Evolutionary conservation across 2,888 invertebrate genomes (phyloP), one percentile per base, ranked within the genome.

Genomic region (Ryuthela nishihirai): DNA sequence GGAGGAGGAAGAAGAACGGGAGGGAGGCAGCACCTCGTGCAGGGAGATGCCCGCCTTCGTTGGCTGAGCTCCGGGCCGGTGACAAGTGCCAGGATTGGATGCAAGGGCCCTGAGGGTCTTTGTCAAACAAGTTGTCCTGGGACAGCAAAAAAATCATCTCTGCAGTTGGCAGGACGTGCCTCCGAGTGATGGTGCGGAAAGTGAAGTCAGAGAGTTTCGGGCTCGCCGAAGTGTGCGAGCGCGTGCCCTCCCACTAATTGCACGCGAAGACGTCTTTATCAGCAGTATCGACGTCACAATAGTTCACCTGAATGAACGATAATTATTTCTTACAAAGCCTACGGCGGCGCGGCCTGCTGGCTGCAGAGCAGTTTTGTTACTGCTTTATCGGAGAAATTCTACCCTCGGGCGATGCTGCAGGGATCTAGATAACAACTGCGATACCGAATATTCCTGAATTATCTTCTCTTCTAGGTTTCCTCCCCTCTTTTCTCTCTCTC

Each of bases 241-340:
- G 24, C 15, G 24, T 21, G 9, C 18, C 21, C 26, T 26, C 20
- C 62, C 52, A 48, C 55, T 64, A 60, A 64, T 60, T 64, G 60
- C 55, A 55, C 59, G 55, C 59, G 55, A 60, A 60, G 63, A 64
- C 55, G 60, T 64, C 60, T 63, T 64, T 64, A 64, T 64, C 63
- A 64, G 59, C 54, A 53, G 54, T 58, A 55, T 60, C 52, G 50
- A 48, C 52, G 52, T 46, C 52, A 64, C 60, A 64, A 60, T 60
- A 60, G 60, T 64, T 60, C 61, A 64, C 61, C 64, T 64, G 64
- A 64, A 64, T 54, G 53, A 60, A 54, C 54, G 49, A 54, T 60
- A 60, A 60, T 60, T 60, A 60, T 54, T 54, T 60, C 60, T 54
- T 54, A 60, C 60, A 49, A 49, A 46, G 60, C 60, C 60, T 47